Evolutionary conservation across 2,888 invertebrate genomes (phyloP), one percentile per base, ranked within the genome.

Genomic region (Cyaniris semiargus): DNA sequence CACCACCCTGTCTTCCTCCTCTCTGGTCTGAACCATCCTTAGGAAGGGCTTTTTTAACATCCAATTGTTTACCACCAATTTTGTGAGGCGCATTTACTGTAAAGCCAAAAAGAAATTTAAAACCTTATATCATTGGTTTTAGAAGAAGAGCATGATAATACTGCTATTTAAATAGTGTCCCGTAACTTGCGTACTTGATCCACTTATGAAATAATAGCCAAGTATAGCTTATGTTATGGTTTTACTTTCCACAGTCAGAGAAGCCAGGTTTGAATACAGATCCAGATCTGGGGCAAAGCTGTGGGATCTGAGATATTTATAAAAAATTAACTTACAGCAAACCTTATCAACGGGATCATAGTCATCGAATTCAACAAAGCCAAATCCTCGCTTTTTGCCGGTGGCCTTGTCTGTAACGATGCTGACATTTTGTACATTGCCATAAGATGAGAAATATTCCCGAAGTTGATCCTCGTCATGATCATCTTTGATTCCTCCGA

Each of bases 271-370:
- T 87, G 88, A 90, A 89, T 87, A 93, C 85, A 83, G 74, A 81
- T 80, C 84, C 93, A 89, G 90, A 82, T 87, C 91, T 93, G 94
- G 94, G 94, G 94, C 94, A 94, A 94, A 87, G 83, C 89, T 94
- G 93, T 93, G 93, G 90, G 8, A 82, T 23, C 58, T 53, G 70
- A 38, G 56, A 53, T 75, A 77, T 70, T n/a, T 66, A 56, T 77
- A 75, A 75, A 66, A 58, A 79, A 70, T 18, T 83, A 85, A 96
- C 98, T 97, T 94, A 98, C 98, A 95, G 86, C 98, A 98, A 88
- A 98, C 97, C 95, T 99, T 99, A 88, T 99, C 99, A 78, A 99
- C 99, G 4, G 98, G 97, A 90, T 99, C 99, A 86, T 98, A 98
- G 88, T 99, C 99, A 86, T 98, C 98, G 88, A 98, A 99, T 88